Base-by-base conservation (phyloP, 2,113 vertebrate species). In the Pagrus major region DNA sequence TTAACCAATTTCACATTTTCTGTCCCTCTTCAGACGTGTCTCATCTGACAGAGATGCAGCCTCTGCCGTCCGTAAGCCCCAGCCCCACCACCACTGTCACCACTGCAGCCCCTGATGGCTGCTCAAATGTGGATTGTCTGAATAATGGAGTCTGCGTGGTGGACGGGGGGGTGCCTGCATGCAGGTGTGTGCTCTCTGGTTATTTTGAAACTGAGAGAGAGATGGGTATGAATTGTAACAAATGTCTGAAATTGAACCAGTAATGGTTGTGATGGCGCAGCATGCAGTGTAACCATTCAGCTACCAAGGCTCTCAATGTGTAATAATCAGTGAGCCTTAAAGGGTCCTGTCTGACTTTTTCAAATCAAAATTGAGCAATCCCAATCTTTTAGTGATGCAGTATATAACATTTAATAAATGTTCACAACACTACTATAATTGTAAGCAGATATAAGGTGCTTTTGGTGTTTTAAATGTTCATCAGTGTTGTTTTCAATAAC, bases 101-200 rank as follows among this genome's bases (percentile, higher is more conserved):
- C 29, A 41, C 59, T 1, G 3, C 16, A 0, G 1, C 88, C 12
- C 0, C 47, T 20, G 10, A 52, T 0, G 11, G 14, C 11, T 99
- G 97, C 76, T 0, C 8, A 29, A 16, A 72, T 0, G 54, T 96
- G 16, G 18, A 8, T 0, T 99, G 98, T 91, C 72, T 94, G 77
- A 97, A 99, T 0, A 87, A 86, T 0, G 97, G 98, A 0, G 12
- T 97, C 72, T 99, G 97, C 4, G 2, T 93, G 12, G 3, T 89
- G 58, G 86, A 87, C 0, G 6, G 84, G 0, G 77, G 39, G 9
- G 66, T 39, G 52, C 54, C 94, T 0, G 86, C 84, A 21, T 99
- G 97, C 96, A 97, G 96, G 98, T 99, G 93, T 84, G 83, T 11
- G 2, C 0, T 18, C 54, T 71, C 58, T 31, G 9, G 52, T n/a